phyloP scores from a whole-genome alignment of 2,113 vertebrate species.

The Cottus gobio region DNA sequence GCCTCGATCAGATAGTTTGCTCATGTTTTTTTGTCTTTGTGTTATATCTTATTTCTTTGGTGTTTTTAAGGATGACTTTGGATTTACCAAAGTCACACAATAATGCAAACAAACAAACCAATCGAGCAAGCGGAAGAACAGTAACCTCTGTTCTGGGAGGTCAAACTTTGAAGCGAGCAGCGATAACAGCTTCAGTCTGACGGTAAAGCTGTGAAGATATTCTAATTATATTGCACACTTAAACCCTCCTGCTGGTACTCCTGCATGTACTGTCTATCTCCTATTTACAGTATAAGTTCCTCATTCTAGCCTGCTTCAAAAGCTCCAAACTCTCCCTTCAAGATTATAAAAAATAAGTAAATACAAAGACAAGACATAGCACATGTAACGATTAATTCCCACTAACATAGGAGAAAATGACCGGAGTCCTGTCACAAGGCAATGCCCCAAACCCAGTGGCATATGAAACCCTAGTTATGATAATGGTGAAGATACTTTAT shows the following conservation, averaged over 20 bases:
- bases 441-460: no score
- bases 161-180: not conserved
- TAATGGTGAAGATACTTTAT: not conserved
- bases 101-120: not conserved
- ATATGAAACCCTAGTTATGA: no score
- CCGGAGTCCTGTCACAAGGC: no score
- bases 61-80: not conserved
- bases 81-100: not conserved
- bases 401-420: not conserved
- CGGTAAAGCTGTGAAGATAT: not conserved
- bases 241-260: not conserved
- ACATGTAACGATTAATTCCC: not conserved
- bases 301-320: no score
- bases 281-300: no score
- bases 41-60: not conserved
- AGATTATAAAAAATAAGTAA: not conserved
- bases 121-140: not conserved
- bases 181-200: not conserved
- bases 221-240: not conserved
- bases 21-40: not conserved
- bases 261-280: no score
- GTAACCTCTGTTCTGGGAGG: not conserved
- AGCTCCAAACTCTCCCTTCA: no score
- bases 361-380: not conserved
- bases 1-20: not conserved